Evolutionary conservation across 1,140 invertebrate genomes (phyloP), one percentile per base, ranked within the genome.

Genomic region (Drosophila kikkawai): DNA sequence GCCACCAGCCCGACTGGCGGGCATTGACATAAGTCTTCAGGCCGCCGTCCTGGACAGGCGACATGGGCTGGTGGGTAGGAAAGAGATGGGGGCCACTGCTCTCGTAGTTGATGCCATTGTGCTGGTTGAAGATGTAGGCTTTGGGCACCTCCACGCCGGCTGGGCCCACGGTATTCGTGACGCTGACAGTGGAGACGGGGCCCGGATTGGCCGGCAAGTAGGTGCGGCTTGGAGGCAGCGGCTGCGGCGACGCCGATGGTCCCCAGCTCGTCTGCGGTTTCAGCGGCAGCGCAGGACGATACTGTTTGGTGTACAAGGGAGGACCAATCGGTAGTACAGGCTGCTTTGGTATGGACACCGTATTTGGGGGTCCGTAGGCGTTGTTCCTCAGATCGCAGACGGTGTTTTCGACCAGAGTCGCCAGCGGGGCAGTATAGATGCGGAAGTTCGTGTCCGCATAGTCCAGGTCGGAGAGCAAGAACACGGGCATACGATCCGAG

Each of bases 381-480:
- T 88, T 92, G 41, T 86, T 91, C 15, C 88, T 63, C 36, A 92
- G 29, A 75, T 96, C 95, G 78, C 96, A 97, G 7, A 96, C 95
- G 0, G 96, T 97, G 17, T 95, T 95, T 47, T 95, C 93, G 7
- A 97, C 93, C 1, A 96, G 93, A 1, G 94, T 93, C 32, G 94
- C 94, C 4, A 96, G 90, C 0, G 96, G 94, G 1, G 95, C 95
- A 4, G 95, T 95, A 80, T 95, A 95, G 73, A 97, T 95, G 82
- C 96, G 94, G 93, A 97, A 97, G 83, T 97, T 97, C 2, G 96
- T 94, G 74, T 97, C 96, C 32, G 94, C 95, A 73, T 95, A 97
- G 82, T 97, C 95, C 11, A 97, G 88, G 44, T 95, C 94, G 2
- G 95, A 94, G 61, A 96, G 93, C 17, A 97, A 91, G 75, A 97